A percentile compares a stretch with the other conserved stretches of the same genome.
phyloP scores from a whole-genome alignment of 2,888 invertebrate genomes.

The Xestoiulus laeticollis region DNA sequence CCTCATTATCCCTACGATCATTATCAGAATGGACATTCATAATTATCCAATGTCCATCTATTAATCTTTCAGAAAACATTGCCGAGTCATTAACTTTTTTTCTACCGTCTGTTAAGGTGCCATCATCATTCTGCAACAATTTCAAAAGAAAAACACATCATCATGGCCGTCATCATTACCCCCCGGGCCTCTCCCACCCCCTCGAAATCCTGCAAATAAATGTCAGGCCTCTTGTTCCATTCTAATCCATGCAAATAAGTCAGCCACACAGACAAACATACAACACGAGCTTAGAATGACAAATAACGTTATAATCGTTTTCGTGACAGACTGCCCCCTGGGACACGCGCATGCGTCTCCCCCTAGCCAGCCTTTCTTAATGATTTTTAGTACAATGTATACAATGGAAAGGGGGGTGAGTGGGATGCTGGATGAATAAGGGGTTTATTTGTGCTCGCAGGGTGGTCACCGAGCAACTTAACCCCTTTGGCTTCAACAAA shows the following conservation, averaged over 20 bases:
- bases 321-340: slow-evolving; percentile 13
- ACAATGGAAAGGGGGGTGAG: neutral
- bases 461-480: slow-evolving; percentile 20
- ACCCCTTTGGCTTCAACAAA: neutral
- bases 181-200: neutral
- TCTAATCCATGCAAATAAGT: slow-evolving; percentile 6
- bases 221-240: slow-evolving; percentile 14
- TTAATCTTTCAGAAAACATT: neutral
- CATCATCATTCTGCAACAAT: neutral
- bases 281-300: slow-evolving; percentile 38
- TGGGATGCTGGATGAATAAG: slow-evolving; percentile 40
- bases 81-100: neutral
- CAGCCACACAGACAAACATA: neutral
- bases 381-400: slow-evolving; percentile 1
- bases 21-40: neutral
- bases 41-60: neutral
- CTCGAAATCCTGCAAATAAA: neutral
- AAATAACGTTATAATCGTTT: slow-evolving; percentile 43
- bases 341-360: slow-evolving; percentile 34
- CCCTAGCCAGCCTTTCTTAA: neutral
- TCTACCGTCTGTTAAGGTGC: neutral
- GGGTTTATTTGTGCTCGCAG: neutral
- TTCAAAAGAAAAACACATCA: neutral
- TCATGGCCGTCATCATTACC: neutral
- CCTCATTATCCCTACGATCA: neutral